phyloP scores from a whole-genome alignment of 2,797 vertebrate species.

The Sebastes diploproa region DNA sequence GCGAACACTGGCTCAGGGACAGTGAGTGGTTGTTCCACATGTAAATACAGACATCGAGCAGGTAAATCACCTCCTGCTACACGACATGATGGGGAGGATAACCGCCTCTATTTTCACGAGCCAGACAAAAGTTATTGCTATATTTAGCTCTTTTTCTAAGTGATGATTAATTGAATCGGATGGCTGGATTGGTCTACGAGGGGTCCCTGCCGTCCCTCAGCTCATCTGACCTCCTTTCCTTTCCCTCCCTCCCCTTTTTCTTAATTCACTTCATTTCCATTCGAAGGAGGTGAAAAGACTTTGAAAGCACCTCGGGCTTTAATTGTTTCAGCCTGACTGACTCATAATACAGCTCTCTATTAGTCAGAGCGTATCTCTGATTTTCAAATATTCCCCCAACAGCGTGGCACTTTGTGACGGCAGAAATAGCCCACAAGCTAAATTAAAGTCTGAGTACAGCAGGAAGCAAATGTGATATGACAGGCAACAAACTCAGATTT shows the following conservation, averaged over 20 bases:
- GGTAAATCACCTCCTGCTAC: conserved; percentile 19
- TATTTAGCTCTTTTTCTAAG: conserved; percentile 58
- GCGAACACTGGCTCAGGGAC: background rate
- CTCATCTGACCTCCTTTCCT: conserved; percentile 67
- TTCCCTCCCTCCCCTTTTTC: conserved; percentile 15
- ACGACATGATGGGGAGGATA: conserved; percentile 12
- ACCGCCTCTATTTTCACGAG: conserved; percentile 3
- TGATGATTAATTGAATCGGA: conserved; percentile 69
- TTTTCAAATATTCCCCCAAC: conserved; percentile 64
- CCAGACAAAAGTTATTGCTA: conserved; percentile 50
- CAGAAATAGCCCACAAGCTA: conserved; percentile 65
- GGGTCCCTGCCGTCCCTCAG: conserved; percentile 33
- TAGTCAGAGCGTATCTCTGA: conserved; percentile 64
- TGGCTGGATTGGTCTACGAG: conserved; percentile 29
- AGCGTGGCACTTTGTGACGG: conserved; percentile 52
- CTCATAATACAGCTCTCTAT: conserved; percentile 71
- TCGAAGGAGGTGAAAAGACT: conserved; percentile 75
- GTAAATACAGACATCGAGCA: conserved; percentile 22
- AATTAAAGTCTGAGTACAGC: conserved; percentile 53
- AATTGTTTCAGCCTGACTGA: conserved; percentile 73
- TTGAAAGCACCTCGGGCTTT: conserved; percentile 74
- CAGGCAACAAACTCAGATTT: conserved; percentile 53
- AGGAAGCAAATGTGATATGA: conserved; percentile 53
- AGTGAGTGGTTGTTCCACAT: background rate
- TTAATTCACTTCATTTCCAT: conserved; percentile 71